phyloP scores from a whole-genome alignment of 2,888 invertebrate genomes.

The Thecophora atra region DNA sequence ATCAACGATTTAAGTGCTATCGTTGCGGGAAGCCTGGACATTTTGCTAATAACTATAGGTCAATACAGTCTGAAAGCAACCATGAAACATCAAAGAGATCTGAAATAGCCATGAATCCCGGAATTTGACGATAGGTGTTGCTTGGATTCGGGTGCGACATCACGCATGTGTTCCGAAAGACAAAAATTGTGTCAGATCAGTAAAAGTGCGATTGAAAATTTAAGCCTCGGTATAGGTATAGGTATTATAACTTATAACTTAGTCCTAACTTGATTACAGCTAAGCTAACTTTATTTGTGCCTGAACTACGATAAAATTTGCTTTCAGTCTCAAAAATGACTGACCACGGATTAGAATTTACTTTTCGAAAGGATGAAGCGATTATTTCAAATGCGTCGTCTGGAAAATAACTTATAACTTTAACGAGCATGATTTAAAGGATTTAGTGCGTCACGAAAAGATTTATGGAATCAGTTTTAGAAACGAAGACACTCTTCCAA shows the following conservation, averaged over 20 bases:
- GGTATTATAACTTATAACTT: background rate
- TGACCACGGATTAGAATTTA: background rate
- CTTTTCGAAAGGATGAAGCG: background rate
- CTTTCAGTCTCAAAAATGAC: background rate
- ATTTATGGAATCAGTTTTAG: background rate
- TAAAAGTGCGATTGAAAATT: background rate
- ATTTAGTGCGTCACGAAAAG: background rate
- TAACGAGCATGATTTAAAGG: background rate
- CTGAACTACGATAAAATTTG: background rate
- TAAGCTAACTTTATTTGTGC: background rate
- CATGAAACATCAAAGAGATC: background rate
- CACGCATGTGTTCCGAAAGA: background rate
- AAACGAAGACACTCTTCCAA: background rate
- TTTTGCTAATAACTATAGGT: background rate
- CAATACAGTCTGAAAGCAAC: background rate
- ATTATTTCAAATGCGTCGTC: background rate
- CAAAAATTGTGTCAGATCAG: background rate
- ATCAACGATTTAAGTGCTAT: background rate
- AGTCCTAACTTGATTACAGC: background rate
- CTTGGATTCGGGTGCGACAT: background rate
- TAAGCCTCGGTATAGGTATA: background rate
- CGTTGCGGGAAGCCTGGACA: background rate
- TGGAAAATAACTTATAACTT: background rate
- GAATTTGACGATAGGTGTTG: background rate
- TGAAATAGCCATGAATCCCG: background rate